Evolutionary conservation across 2,113 vertebrate genomes (phyloP), one percentile per base, ranked within the genome.

Genomic region (Clinocottus analis): DNA sequence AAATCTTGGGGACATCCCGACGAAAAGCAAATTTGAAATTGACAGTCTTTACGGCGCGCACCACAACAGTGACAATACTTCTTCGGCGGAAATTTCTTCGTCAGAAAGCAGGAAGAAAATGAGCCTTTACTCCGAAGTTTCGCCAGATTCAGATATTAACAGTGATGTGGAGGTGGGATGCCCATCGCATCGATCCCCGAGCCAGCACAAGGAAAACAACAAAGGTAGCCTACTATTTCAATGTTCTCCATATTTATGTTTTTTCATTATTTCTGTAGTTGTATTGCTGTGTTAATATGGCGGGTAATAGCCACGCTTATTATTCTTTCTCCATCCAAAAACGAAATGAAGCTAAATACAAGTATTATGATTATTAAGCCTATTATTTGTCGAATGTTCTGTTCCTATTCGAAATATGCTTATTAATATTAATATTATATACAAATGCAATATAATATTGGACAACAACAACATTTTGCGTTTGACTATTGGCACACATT

Each of bases 151-250:
- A 80, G 98, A 99, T 71, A 99, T 99, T 93, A 99, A 95, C 94
- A 98, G 98, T 90, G 98, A 99, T 95, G 98, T 99, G 94, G 98
- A 99, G 92, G 98, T 99, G 94, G 98, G 98, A 68, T 99, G 97
- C 92, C 96, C 97, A 0, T 90, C 96, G 80, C 96, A 98, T 78
- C 97, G 98, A 84, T 99, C 98, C 75, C 98, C 98, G 7, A 96
- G 96, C 80, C 96, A 96, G 88, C 97, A 98, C 87, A 99, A 99
- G 94, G 98, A 99, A 90, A 99, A 97, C 95, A 97, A 94, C 95
- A 99, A 99, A 97, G 98, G 98, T 58, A 56, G 12, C 23, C 23
- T 98, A 96, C 7, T 4, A 31, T 29, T 72, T 17, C 0, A 59
- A 55, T 82, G 63, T 11, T 0, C 5, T 58, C 17, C 27, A 5